These are phyloP conservation scores for Maniola hyperantus DNA, from an alignment of 2,888 invertebrate species.

Conservation along the genomic window DNA sequence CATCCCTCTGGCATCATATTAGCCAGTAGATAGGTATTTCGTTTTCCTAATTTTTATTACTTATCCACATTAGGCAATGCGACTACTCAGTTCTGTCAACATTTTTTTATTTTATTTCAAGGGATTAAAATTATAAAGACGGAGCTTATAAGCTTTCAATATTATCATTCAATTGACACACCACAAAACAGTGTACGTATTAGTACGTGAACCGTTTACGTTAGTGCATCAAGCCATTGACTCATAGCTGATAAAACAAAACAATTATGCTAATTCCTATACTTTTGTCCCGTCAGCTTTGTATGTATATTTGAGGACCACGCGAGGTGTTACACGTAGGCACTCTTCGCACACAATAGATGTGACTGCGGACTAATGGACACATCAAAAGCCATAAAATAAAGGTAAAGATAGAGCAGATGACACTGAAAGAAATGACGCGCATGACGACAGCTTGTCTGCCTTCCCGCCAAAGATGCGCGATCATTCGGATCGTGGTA, in stretches of 20 bases:
- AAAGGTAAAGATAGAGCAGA: background rate
- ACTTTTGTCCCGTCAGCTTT: slow-evolving; percentile 52
- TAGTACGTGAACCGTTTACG: slow-evolving; percentile 51
- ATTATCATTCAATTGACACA: slow-evolving; percentile 25
- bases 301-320: slow-evolving; percentile 57
- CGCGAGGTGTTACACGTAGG: slow-evolving; percentile 63
- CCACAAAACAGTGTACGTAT: slow-evolving; percentile 22
- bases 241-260: slow-evolving; percentile 57
- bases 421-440: background rate
- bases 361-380: slow-evolving; percentile 7
- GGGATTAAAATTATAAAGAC: background rate
- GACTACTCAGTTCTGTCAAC: background rate
- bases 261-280: slow-evolving; percentile 59
- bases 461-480: background rate
- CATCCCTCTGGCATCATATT: too few relatives aligned
- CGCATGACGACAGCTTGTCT: background rate
- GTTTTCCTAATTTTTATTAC: too few relatives aligned
- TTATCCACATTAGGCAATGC: too few relatives aligned
- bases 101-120: background rate
- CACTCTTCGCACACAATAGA: slow-evolving; percentile 37
- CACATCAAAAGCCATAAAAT: background rate
- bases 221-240: slow-evolving; percentile 46
- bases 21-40: too few relatives aligned
- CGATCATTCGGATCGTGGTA: background rate
- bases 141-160: slow-evolving; percentile 16